Evolutionary conservation across 2,797 vertebrate species (phyloP), one percentile per base, ranked within the genome.

Genomic region (Brachymystax lenok): DNA sequence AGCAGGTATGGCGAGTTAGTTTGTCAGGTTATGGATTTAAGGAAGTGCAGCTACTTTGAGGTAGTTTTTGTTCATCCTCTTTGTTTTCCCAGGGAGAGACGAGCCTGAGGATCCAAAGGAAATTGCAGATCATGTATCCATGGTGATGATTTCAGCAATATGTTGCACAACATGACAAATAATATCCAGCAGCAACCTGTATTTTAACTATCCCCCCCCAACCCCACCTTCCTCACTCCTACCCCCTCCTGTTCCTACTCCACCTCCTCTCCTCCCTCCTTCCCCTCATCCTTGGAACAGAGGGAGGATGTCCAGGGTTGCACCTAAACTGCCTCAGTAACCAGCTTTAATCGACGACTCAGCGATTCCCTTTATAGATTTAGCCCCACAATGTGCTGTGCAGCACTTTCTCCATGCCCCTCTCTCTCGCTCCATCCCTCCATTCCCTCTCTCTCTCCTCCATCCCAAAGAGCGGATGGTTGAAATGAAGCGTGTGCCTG

Each of bases 351-450:
- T 87, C 74, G 81, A 33, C 24, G 82, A 87, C 78, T 92, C 90
- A 90, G 90, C 89, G 74, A 28, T 88, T 91, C 84, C 82, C 85
- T 88, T 90, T 90, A 92, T 89, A 91, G 86, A 88, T 85, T 73
- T 77, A 76, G 80, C 80, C 71, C 40, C 83, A 88, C 80, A 80
- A 79, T 83, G 82, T 85, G 87, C 89, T 52, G 84, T 77, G 73
- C 79, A 83, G 85, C 88, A 86, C 71, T 89, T 90, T 88, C 46
- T 61, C 46, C 76, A 30, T 16, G 19, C n/a, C 54, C 14, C 70
- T 66, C 64, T 74, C 54, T 70, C 67, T 63, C 7, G 35, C 33
- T 67, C 67, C 28, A 24, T 76, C 14, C 51, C 27, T 19, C 51
- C 19, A n/a, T 35, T 74, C 72, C 77, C n/a, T 33, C 50, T 24